Evolutionary conservation across 2,888 invertebrate species (phyloP), one percentile per base, ranked within the genome.

Genomic region (Cactoblastis cactorum): DNA sequence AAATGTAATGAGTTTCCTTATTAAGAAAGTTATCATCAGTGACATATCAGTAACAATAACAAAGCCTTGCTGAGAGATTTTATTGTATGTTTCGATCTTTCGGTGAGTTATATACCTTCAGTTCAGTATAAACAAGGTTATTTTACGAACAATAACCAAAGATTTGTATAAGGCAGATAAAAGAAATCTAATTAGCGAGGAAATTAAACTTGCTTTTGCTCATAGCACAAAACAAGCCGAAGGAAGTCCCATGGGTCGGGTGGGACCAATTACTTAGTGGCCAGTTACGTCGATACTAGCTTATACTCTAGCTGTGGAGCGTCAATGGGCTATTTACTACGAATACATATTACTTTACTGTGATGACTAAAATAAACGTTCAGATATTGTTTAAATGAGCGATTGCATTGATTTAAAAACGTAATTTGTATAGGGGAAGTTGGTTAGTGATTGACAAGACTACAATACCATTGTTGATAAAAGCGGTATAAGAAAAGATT

Each of bases 251-350:
- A 60, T 66, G 79, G 74, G 76, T 77, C 67, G 65, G n/a, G n/a
- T n/a, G n/a, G 71, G 65, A 74, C 69, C 80, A 82, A 85, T 85
- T 83, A 84, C 83, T 83, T 81, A 81, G 71, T 68, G 71, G 66
- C 69, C 75, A 71, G 74, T 73, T 73, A 68, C 68, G 61, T 70
- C 65, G 68, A 69, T 67, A 73, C 71, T 61, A 66, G 71, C 69
- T 74, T 76, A n/a, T n/a, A 77, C 72, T 59, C 67, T 65, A 52
- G 57, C 58, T 53, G 57, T 56, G 51, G 22, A 32, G 53, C 54
- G 55, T 52, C 53, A 43, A 51, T 50, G 51, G 15, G 14, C 37
- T 37, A 37, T 37, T 37, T 17, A 17, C 9, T 37, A 12, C 14
- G 37, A 45, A 32, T 32, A 32, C 11, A 28, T 45, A 6, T 38